phyloP scores from a whole-genome alignment of 1,140 invertebrate species.

The Dendroctonus ponderosae region DNA sequence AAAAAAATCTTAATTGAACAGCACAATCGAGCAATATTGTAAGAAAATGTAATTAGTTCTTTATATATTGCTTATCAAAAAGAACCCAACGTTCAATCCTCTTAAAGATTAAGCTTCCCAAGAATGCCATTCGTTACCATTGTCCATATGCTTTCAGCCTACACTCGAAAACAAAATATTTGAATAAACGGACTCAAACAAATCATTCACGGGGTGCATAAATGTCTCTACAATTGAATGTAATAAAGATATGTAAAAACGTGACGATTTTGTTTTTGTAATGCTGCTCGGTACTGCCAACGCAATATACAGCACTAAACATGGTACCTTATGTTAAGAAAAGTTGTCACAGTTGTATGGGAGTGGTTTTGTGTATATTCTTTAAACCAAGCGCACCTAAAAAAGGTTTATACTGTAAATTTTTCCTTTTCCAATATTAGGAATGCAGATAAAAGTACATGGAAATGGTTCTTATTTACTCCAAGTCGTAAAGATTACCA shows the following conservation, averaged over 20 bases:
- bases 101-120: constrained; percentile 17
- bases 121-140: constrained; percentile 24
- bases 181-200: constrained; percentile 23
- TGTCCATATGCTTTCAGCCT: constrained; percentile 25
- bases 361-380: constrained; percentile 28
- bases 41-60: neutral
- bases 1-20: constrained; percentile 4
- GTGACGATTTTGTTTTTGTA: constrained; percentile 34
- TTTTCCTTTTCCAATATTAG: constrained; percentile 31
- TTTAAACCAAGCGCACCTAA: constrained; percentile 29
- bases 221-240: constrained; percentile 26
- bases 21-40: neutral
- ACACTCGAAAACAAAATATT: constrained; percentile 26
- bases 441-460: constrained; percentile 35
- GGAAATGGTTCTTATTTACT: constrained; percentile 34
- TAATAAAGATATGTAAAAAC: constrained; percentile 33
- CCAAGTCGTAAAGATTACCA: constrained; percentile 28
- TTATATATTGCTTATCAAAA: constrained; percentile 9
- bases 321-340: constrained; percentile 32
- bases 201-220: constrained; percentile 29
- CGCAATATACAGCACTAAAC: constrained; percentile 26
- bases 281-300: constrained; percentile 24
- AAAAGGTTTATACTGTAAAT: constrained; percentile 34
- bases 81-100: constrained; percentile 13
- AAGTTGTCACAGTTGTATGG: constrained; percentile 33